Evolutionary conservation across 2,888 invertebrate genomes (phyloP).

Genomic region (Anthrax anthrax): DNA sequence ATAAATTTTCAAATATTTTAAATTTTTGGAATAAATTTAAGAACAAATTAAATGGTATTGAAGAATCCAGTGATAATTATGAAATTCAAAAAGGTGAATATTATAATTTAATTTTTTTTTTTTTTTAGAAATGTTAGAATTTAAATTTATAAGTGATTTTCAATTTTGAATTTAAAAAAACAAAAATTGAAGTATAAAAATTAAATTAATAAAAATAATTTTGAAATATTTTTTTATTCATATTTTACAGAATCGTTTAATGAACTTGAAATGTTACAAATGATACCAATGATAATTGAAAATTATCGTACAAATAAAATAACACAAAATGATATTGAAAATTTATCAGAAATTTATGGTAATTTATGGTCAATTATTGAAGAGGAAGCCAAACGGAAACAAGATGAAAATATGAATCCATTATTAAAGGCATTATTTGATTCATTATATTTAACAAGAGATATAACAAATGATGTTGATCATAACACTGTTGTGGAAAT

Average conservation of each 20-base stretch:
- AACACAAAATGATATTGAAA: constrained; percentile 1
- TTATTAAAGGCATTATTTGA: constrained; percentile 8
- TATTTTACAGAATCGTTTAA: neutral
- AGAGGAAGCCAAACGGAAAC: constrained; percentile 5
- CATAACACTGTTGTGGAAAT: neutral
- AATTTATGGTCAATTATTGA: constrained; percentile 9
- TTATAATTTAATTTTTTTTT: neutral
- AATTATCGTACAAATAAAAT: constrained; percentile 2
- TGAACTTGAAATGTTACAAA: neutral
- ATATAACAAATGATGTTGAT: constrained; percentile 1
- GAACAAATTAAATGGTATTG: neutral
- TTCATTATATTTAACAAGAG: constrained; percentile 1
- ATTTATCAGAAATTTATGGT: constrained; percentile 9
- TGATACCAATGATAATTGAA: constrained; percentile 10
- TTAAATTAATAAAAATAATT: too few species aligned
- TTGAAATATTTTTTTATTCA: neutral
- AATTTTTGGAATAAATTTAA: neutral
- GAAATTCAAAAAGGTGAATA: neutral
- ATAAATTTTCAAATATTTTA: neutral
- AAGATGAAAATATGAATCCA: constrained; percentile 7
- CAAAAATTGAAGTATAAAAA: too few species aligned
- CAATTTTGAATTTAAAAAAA: too few species aligned
- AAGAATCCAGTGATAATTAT: neutral
- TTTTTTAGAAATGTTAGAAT: too few species aligned
- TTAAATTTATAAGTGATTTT: too few species aligned